phyloP scores from a whole-genome alignment of 2,888 invertebrate species.

The Synanthedon tipuliformis region DNA sequence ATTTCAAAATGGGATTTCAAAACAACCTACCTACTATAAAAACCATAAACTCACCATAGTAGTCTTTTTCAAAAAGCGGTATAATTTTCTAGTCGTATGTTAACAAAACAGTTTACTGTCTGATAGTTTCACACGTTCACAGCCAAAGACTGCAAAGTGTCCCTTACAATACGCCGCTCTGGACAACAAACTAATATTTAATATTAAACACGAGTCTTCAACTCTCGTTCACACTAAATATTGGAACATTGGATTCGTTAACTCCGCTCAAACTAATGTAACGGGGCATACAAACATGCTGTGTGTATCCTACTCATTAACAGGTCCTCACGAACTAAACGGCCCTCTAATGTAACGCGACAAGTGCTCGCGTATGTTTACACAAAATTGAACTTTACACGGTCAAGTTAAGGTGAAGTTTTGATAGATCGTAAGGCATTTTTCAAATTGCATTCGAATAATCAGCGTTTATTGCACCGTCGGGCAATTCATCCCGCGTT shows the following conservation, averaged over 20 bases:
- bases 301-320: conserved; percentile 61
- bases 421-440: conserved; percentile 1
- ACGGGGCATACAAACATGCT: conserved; percentile 54
- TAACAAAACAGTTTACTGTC: neutral
- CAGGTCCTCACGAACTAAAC: conserved; percentile 44
- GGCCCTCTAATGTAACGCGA: conserved; percentile 12
- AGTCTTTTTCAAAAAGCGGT: no score
- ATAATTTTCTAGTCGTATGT: neutral
- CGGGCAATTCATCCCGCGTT: conserved; percentile 54
- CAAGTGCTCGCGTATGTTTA: conserved; percentile 6
- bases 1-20: no score
- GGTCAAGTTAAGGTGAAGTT: conserved; percentile 8
- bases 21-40: no score
- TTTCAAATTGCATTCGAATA: conserved; percentile 48
- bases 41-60: no score
- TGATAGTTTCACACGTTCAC: neutral
- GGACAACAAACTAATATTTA: conserved; percentile 61
- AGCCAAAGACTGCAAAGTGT: conserved; percentile 36
- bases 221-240: conserved; percentile 60
- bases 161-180: conserved; percentile 38
- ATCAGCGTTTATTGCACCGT: conserved; percentile 63
- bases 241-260: conserved; percentile 56
- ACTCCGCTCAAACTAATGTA: conserved; percentile 60
- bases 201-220: conserved; percentile 55
- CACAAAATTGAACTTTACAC: conserved; percentile 17